Evolutionary conservation across 2,797 vertebrate species (phyloP).

Genomic region (Eupleurogrammus muticus): DNA sequence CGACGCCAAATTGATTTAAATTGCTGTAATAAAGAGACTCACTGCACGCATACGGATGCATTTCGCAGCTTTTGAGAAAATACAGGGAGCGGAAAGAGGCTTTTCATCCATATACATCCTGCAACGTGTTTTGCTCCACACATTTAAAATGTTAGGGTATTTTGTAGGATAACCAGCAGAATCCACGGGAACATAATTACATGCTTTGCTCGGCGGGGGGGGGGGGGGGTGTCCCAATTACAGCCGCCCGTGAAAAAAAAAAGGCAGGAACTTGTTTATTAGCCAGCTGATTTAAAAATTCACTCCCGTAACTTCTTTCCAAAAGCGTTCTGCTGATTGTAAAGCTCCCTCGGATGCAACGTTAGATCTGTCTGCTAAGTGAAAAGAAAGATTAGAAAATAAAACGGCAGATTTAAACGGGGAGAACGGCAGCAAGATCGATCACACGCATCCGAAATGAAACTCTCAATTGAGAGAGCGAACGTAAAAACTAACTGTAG

Average conservation of each 20-base stretch:
- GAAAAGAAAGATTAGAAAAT: background rate
- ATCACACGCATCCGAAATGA: background rate
- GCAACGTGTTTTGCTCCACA: too few species aligned
- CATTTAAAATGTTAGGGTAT: background rate
- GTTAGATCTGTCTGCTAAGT: background rate
- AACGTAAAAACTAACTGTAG: background rate
- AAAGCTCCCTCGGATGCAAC: too few species aligned
- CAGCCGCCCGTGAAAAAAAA: too few species aligned
- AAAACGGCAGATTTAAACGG: background rate
- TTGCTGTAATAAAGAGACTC: background rate
- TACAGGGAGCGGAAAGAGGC: background rate
- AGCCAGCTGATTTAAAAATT: conserved; percentile 9
- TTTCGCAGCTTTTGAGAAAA: too few species aligned
- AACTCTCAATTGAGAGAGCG: background rate
- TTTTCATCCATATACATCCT: background rate
- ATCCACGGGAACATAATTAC: conserved; percentile 11
- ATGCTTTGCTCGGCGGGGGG: too few species aligned
- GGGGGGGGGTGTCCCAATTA: too few species aligned
- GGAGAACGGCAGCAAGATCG: background rate
- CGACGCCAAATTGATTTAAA: conserved; percentile 19
- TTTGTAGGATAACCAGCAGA: conserved; percentile 14
- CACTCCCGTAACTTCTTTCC: conserved; percentile 12
- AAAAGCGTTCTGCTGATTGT: background rate
- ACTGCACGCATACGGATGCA: too few species aligned
- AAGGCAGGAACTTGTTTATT: conserved; percentile 13